phyloP scores from a whole-genome alignment of 30 jellyfish, hydroid and myxozoan species.

The Aurelia sp. region DNA sequence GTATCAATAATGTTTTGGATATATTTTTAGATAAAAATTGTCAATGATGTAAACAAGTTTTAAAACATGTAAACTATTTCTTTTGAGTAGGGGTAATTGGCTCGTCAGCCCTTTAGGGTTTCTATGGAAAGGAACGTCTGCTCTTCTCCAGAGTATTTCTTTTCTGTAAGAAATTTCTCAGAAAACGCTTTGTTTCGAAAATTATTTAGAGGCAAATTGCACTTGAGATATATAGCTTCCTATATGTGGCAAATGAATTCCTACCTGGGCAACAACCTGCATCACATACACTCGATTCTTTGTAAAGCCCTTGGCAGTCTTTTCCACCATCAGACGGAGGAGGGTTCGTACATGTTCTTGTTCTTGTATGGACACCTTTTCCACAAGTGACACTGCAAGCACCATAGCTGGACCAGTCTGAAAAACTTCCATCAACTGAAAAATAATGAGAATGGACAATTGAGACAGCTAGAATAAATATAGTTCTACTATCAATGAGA shows the following conservation, averaged over 20 bases:
- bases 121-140: too few species aligned
- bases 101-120: too few species aligned
- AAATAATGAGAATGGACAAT: background rate
- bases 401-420: slow-evolving; percentile 64
- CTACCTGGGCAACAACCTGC: slow-evolving; percentile 76
- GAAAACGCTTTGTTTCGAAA: too few species aligned
- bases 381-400: slow-evolving; percentile 76
- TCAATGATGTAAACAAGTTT: too few species aligned
- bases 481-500: background rate
- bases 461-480: background rate
- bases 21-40: too few species aligned
- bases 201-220: too few species aligned
- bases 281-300: slow-evolving; percentile 34
- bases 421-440: slow-evolving; percentile 76
- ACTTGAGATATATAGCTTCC: background rate
- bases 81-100: too few species aligned
- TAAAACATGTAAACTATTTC: too few species aligned
- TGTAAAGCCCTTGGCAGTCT: slow-evolving; percentile 68
- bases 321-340: slow-evolving; percentile 75
- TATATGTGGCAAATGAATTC: slow-evolving; percentile 50
- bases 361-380: slow-evolving; percentile 48
- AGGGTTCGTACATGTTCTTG: slow-evolving; percentile 74
- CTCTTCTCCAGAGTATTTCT: too few species aligned
- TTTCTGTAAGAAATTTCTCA: too few species aligned
- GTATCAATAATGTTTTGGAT: too few species aligned